Base-by-base conservation (phyloP, 2,797 vertebrate species). In the Streptopelia turtur region DNA sequence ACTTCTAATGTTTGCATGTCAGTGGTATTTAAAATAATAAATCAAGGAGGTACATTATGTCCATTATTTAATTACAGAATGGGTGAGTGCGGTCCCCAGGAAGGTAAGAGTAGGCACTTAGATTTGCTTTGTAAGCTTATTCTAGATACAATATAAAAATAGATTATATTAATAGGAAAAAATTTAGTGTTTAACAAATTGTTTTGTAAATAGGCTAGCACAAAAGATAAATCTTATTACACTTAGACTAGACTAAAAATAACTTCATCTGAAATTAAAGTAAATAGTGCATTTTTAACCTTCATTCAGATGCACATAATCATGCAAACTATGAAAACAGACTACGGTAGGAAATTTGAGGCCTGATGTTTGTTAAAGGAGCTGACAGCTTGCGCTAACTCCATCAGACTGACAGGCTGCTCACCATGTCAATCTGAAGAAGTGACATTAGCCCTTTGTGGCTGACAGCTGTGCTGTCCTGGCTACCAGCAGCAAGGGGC, bases 101-200 rank as follows among this genome's bases (percentile, higher is more conserved):
- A 96, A 94, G 92, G 84, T 64, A 87, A n/a, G 76, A 95, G 91
- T 78, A 98, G 98, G 98, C 98, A 98, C 98, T 98, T 98, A 88
- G 55, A 95, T 94, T 83, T 78, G 83, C 81, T 94, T 70, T 77
- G 80, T 93, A 96, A 97, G 96, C 96, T 98, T 94, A 89, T 85
- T 96, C 83, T 94, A 97, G 84, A 91, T 94, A 78, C 94, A 93
- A 84, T 98, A 98, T 76, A 98, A 98, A 98, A 98, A 98, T 98
- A 98, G 97, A 97, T 97, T 89, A 95, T 97, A 98, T 98, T 98
- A 98, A 97, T 94, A 97, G 96, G 97, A 98, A 98, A 97, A 97
- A 93, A 96, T 80, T 96, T 97, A 97, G 95, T 97, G 96, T 97
- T 97, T 97, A 97, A 95, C 95, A 96, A 97, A 94, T 69, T 30